A percentile compares a stretch with the other conserved stretches of the same genome.
phyloP scores from a whole-genome alignment of 1,140 invertebrate genomes.

The Chlorops oryzae region DNA sequence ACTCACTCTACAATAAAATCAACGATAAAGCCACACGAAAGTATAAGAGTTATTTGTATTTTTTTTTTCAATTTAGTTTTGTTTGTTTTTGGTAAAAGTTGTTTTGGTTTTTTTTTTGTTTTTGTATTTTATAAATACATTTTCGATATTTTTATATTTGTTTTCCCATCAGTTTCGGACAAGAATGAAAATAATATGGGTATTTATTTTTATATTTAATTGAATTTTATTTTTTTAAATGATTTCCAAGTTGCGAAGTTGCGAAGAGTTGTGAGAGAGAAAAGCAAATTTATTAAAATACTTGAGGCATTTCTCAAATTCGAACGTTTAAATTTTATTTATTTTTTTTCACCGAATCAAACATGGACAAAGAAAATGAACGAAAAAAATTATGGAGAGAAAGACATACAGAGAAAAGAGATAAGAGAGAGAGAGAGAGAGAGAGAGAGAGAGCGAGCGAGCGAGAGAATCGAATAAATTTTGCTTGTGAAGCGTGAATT shows the following conservation, averaged over 20 bases:
- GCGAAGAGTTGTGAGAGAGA: too few relatives aligned
- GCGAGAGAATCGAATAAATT: neutral
- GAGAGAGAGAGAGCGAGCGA: neutral
- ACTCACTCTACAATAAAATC: conserved; percentile 35
- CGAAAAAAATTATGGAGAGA: neutral
- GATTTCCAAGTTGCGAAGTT: conserved; percentile 25
- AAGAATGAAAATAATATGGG: conserved; percentile 11
- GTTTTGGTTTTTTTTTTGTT: conserved; percentile 5
- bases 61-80: conserved; percentile 21
- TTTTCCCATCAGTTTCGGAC: conserved; percentile 20
- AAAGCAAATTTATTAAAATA: too few relatives aligned
- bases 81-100: conserved; percentile 14
- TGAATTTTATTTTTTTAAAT: conserved; percentile 9
- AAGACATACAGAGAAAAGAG: neutral
- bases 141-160: conserved; percentile 21
- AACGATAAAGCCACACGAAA: conserved; percentile 18
- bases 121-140: conserved; percentile 28
- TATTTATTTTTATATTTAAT: conserved; percentile 23
- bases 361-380: too few relatives aligned
- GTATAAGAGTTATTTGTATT: conserved; percentile 9
- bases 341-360: conserved; percentile 20
- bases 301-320: too few relatives aligned
- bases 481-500: neutral
- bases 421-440: neutral
- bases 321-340: conserved; percentile 6